Evolutionary conservation across 2,113 vertebrate genomes (phyloP), one percentile per base, ranked within the genome.

Genomic region (Mobula hypostoma): DNA sequence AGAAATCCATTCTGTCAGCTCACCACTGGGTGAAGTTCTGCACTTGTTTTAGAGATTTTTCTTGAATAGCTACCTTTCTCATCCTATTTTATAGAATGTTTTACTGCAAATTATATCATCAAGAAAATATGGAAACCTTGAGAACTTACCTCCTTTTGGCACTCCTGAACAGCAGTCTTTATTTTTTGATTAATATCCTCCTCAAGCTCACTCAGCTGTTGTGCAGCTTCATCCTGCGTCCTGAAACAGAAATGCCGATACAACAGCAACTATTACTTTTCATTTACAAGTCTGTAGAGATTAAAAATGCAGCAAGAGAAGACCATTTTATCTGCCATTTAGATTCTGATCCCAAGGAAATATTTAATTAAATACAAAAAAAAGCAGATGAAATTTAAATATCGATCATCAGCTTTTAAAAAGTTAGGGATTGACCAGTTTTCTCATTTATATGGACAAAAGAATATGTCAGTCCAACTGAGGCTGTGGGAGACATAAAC

Each of bases 151-250:
- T 99, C 98, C 94, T 98, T 97, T 83, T 96, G 96, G 14, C 97
- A 96, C 95, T 97, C 98, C 94, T 96, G 97, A 94, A 99, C 98
- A 0, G 96, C 96, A 83, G 97, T 96, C 21, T 98, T 98, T 95
- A 99, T 98, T 27, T 98, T 97, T 48, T 98, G 98, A 94, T 99
- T 99, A 98, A 99, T 99, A 95, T 99, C 99, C 79, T 99, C 99
- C 95, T 99, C 99, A 96, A 99, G 95, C 95, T 99, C 99, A 94
- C 97, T 98, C 94, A 99, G 95, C 95, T 99, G 98, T 95, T 98
- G 97, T 56, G 98, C 96, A 0, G 98, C 97, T 96, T 98, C 98
- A 96, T 99, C 99, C 95, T 99, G 99, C n/a, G 98, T 98, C 96
- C 99, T 99, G 96, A 96, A 96, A 95, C 85, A 94, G 95, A 92